Evolutionary conservation across 1,140 invertebrate species (phyloP).

Genomic region (Mactra quadrangularis): DNA sequence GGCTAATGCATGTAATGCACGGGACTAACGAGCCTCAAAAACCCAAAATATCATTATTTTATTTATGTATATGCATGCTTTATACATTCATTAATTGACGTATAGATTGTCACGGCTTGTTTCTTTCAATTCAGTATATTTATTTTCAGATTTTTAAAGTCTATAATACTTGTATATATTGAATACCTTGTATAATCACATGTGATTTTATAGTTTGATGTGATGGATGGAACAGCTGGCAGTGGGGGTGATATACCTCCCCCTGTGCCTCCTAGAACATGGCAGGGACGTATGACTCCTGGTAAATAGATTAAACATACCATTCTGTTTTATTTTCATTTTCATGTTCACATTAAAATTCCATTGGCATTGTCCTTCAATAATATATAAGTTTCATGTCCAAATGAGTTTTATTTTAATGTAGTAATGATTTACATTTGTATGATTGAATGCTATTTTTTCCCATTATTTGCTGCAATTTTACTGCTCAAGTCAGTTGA

Average conservation of each 20-base stretch:
- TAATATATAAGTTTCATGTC: not conserved
- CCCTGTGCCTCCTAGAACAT: conserved; percentile 43
- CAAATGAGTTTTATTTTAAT: not conserved
- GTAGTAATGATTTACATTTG: not conserved
- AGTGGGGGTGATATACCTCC: conserved; percentile 27
- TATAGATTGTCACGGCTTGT: no score
- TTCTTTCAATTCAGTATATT: no score
- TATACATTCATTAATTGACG: no score
- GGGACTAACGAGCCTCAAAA: no score
- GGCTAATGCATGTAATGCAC: not conserved
- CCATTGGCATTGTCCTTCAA: not conserved
- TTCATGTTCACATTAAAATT: not conserved
- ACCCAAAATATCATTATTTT: no score
- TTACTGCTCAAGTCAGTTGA: not conserved
- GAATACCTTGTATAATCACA: not conserved
- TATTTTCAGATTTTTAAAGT: no score
- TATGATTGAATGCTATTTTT: not conserved
- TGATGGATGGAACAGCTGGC: conserved; percentile 14
- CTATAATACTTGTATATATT: not conserved
- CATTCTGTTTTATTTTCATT: not conserved
- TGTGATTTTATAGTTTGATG: not conserved
- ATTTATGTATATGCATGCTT: no score
- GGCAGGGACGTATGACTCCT: conserved; percentile 3
- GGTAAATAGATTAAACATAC: not conserved
- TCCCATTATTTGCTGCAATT: not conserved